Percentiles rank a stretch among this genome's conserved stretches.
Conservation (phyloP, 2,888 invertebrate genomes). For the Catocala fraxini region DNA sequence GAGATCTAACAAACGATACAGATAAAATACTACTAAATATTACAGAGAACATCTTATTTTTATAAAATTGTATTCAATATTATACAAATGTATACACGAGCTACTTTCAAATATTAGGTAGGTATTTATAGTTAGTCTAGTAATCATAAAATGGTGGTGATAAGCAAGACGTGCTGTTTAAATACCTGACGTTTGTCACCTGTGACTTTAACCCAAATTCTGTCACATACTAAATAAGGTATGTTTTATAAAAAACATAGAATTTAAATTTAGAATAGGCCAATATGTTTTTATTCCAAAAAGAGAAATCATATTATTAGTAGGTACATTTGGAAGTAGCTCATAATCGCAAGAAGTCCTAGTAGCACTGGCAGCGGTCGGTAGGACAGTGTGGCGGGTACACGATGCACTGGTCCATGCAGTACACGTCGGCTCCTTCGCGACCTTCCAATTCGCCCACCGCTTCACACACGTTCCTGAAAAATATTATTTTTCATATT, state of each 20-base stretch:
- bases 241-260: too few species aligned
- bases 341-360: constrained; percentile 39
- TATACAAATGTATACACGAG: constrained; percentile 29
- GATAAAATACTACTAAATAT: neutral
- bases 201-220: too few species aligned
- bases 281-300: too few species aligned
- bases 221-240: too few species aligned
- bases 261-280: too few species aligned
- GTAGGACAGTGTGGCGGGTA: constrained; percentile 92
- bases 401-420: constrained; percentile 95
- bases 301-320: too few species aligned
- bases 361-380: constrained; percentile 91
- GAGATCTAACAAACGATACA: constrained; percentile 23
- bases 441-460: constrained; percentile 91
- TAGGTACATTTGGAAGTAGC: constrained; percentile 13
- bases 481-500: constrained; percentile 37
- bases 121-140: neutral
- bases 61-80: constrained; percentile 15
- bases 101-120: constrained; percentile 15
- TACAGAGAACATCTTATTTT: constrained; percentile 17
- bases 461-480: constrained; percentile 93
- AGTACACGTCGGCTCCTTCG: constrained; percentile 93
- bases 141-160: too few species aligned
- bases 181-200: too few species aligned
- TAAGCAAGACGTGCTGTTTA: too few species aligned